phyloP scores from a whole-genome alignment of 2,113 vertebrate genomes.

The Gorsachius goisagi region DNA sequence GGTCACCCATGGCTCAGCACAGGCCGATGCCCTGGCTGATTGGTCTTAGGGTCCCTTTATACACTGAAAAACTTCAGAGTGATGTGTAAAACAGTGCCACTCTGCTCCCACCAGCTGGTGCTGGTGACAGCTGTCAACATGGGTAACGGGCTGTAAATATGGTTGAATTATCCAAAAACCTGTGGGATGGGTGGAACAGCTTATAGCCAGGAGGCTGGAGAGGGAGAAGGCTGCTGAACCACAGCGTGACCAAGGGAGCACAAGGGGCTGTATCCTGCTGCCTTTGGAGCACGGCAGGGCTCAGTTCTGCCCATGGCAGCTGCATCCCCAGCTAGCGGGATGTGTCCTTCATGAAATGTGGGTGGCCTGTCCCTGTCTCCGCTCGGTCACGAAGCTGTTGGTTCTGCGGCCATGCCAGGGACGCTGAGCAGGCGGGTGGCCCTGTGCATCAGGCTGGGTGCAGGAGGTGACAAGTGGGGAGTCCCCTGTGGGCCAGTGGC shows the following conservation, averaged over 20 bases:
- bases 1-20: rapidly evolving
- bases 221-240: not conserved
- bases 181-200: not conserved
- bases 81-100: rapidly evolving
- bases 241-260: rapidly evolving
- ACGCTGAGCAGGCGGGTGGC: not conserved
- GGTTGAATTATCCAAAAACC: not conserved
- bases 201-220: not conserved
- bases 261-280: rapidly evolving
- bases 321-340: too few species aligned
- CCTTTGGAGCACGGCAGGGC: not conserved
- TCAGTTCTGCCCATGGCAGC: rapidly evolving
- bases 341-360: not conserved
- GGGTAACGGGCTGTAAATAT: not conserved
- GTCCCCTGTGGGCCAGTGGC: not conserved
- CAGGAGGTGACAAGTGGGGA: not conserved
- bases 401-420: not conserved
- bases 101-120: rapidly evolving
- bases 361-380: not conserved
- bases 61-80: not conserved
- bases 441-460: not conserved
- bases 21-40: not conserved
- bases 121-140: rapidly evolving
- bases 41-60: not conserved
- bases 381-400: rapidly evolving